Percentiles rank a stretch among this genome's conserved stretches.
These are phyloP conservation scores for Synergus japonicus DNA, from an alignment of 2,888 invertebrate species.

Conservation along the genomic window DNA sequence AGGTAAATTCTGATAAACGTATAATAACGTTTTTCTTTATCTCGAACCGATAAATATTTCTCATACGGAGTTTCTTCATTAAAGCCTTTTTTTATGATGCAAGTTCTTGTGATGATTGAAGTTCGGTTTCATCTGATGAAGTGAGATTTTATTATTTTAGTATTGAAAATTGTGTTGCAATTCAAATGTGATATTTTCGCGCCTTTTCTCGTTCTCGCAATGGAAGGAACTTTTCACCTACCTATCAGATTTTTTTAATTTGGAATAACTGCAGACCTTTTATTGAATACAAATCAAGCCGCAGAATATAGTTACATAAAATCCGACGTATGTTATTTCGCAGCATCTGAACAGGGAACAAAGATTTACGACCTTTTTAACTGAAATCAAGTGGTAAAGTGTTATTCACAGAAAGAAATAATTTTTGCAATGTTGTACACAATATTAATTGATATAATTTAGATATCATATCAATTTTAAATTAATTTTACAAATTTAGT, in stretches of 20 bases:
- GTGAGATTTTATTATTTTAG: neutral
- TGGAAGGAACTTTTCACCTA: neutral
- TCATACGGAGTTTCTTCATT: neutral
- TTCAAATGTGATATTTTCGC: neutral
- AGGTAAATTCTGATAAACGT: constrained; percentile 24
- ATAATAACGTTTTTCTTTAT: constrained; percentile 4
- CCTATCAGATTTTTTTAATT: neutral
- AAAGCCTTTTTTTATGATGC: neutral
- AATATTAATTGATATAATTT: neutral
- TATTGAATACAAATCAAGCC: neutral
- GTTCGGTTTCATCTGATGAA: neutral
- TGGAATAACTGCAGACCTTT: neutral
- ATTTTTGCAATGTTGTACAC: neutral
- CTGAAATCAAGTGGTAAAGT: neutral
- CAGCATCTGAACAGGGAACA: neutral
- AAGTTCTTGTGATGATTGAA: neutral
- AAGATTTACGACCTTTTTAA: constrained; percentile 19
- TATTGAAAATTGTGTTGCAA: neutral
- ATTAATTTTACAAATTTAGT: too few species aligned
- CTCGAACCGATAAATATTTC: neutral
- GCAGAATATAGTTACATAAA: neutral
- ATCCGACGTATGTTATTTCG: neutral
- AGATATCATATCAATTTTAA: too few species aligned
- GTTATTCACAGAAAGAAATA: neutral
- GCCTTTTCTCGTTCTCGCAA: neutral